Percentiles rank a stretch among this genome's conserved stretches.
Conservation (phyloP, 2,113 vertebrate genomes). For the Odocoileus virginianus region DNA sequence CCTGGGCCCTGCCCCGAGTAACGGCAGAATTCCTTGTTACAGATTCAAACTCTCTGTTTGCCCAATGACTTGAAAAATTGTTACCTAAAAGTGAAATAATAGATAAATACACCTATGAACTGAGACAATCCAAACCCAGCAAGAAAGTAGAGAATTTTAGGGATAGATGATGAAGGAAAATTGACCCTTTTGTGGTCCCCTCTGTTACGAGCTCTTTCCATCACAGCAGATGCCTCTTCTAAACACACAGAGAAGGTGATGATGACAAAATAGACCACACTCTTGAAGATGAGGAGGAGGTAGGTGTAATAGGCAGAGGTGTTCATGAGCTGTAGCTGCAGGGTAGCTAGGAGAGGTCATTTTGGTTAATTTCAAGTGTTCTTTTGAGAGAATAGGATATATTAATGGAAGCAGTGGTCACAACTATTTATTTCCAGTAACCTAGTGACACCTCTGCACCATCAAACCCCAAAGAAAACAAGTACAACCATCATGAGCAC, state of each 20-base stretch:
- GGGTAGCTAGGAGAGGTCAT: neutral
- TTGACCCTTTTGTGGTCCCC: neutral
- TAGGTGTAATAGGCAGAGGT: constrained; percentile 76
- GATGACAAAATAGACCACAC: constrained; percentile 60
- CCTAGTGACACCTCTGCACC: neutral
- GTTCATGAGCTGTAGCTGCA: constrained; percentile 56
- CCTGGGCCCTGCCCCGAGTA: neutral
- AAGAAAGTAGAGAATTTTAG: neutral
- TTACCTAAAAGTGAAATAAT: neutral
- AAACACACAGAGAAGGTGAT: constrained; percentile 46
- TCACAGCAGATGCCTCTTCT: neutral
- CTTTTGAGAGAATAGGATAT: neutral
- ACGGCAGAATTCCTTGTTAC: neutral
- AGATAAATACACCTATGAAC: neutral
- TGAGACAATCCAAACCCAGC: neutral
- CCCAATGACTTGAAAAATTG: neutral
- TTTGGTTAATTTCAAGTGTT: constrained; percentile 21
- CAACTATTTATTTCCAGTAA: neutral
- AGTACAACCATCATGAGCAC: neutral
- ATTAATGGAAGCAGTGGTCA: neutral
- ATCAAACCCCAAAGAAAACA: neutral
- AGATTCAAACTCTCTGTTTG: neutral
- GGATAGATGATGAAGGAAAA: neutral
- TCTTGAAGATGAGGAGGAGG: constrained; percentile 77
- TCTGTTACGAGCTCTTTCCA: neutral